Conservation (phyloP, 2,888 invertebrate species). For the Platypus cylindrus region DNA sequence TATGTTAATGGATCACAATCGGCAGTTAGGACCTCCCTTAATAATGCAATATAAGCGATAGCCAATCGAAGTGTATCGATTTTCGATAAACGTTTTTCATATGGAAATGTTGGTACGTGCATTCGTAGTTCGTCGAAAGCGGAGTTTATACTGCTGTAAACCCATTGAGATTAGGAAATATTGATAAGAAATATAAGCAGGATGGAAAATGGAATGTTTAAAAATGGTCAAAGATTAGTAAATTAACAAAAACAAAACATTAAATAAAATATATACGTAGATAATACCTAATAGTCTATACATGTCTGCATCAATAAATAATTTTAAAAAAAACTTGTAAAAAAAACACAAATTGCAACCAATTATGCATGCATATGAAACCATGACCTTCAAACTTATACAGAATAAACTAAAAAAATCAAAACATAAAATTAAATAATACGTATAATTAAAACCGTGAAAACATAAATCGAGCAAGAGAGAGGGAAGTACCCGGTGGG, state of each 20-base stretch:
- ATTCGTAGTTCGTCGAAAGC: constrained; percentile 96
- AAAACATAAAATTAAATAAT: constrained; percentile 9
- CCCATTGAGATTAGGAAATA: constrained; percentile 17
- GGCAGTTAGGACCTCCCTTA: constrained; percentile 77
- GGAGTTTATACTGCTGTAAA: constrained; percentile 89
- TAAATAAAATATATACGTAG: constrained; percentile 1
- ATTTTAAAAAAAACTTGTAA: too few species aligned
- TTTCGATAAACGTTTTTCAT: constrained; percentile 95
- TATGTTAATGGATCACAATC: constrained; percentile 87
- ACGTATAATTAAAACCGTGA: constrained; percentile 11
- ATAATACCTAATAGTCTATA: too few species aligned
- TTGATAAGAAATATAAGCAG: too few species aligned
- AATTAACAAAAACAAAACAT: constrained; percentile 4
- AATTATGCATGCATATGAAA: too few species aligned
- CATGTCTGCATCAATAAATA: too few species aligned
- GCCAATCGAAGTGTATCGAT: constrained; percentile 95
- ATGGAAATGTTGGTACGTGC: constrained; percentile 98
- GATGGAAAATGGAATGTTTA: not conserved
- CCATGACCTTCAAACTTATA: constrained; percentile 1
- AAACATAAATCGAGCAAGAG: constrained; percentile 20
- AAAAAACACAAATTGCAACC: too few species aligned
- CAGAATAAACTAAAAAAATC: constrained; percentile 3
- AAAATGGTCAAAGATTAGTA: not conserved
- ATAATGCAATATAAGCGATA: constrained; percentile 91
- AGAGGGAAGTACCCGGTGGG: constrained; percentile 64